These are phyloP conservation scores for Chironex yamaguchii DNA, from an alignment of 30 jellyfish, hydroid and myxozoan genomes.

Conservation along the genomic window DNA sequence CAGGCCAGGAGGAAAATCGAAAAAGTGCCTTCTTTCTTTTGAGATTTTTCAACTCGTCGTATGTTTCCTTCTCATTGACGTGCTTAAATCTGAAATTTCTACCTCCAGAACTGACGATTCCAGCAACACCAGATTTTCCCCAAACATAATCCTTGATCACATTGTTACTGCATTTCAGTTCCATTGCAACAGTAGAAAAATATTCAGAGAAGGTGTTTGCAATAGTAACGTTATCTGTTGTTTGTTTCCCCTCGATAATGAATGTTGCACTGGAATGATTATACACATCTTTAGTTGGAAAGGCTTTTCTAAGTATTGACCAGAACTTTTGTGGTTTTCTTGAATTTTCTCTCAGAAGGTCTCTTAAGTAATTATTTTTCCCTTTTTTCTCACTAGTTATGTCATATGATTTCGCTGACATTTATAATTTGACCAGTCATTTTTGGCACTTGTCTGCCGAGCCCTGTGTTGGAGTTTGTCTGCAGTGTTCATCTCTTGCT, in stretches of 20 bases:
- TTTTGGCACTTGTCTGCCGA: conserved; percentile 46
- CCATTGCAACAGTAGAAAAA: conserved; percentile 50
- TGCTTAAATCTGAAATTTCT: conserved; percentile 15
- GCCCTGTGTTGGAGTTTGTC: conserved; percentile 54
- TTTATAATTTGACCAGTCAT: conserved; percentile 22
- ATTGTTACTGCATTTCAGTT: conserved; percentile 56
- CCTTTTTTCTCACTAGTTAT: neutral
- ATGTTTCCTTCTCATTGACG: conserved; percentile 40
- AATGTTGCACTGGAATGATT: conserved; percentile 8
- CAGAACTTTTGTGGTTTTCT: neutral
- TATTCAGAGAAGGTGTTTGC: conserved; percentile 52
- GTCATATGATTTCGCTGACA: conserved; percentile 17
- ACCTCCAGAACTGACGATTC: conserved; percentile 25
- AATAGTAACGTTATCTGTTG: conserved; percentile 29
- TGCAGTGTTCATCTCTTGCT: conserved; percentile 48
- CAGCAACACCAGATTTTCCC: conserved; percentile 12
- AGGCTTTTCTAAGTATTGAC: conserved; percentile 3
- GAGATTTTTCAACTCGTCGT: conserved; percentile 16
- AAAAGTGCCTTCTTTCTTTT: conserved; percentile 57
- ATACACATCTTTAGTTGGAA: conserved; percentile 2
- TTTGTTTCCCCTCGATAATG: conserved; percentile 24
- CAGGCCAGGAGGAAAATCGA: conserved; percentile 32
- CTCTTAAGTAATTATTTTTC: neutral
- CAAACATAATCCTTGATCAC: conserved; percentile 35
- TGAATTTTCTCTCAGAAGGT: neutral